Evolutionary conservation across 2,113 vertebrate species (phyloP).

Genomic region (Antechinus flavipes): DNA sequence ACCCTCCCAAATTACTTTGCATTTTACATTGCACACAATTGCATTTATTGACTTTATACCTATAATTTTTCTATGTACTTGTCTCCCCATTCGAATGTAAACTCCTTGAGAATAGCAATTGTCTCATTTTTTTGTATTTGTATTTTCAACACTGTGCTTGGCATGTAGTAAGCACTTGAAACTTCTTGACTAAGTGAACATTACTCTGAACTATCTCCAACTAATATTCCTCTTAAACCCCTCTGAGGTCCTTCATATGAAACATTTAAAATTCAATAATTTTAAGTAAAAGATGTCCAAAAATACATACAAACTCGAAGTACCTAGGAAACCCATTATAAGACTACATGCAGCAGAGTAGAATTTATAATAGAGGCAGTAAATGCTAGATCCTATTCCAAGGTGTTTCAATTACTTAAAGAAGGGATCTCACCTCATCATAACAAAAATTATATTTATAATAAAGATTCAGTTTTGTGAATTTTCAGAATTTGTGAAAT

Average conservation of each 20-base stretch:
- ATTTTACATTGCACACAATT: neutral
- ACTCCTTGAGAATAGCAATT: neutral
- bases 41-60: neutral
- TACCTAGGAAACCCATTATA: neutral
- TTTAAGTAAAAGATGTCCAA: neutral
- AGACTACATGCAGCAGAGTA: neutral
- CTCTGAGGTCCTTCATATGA: neutral
- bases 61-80: neutral
- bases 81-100: neutral
- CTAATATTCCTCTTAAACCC: neutral
- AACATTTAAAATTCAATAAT: neutral
- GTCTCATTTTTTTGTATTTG: neutral
- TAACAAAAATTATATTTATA: neutral
- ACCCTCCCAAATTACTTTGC: neutral
- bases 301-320: neutral
- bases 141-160: neutral
- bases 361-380: neutral
- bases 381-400: neutral
- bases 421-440: neutral
- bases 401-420: neutral
- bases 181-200: neutral
- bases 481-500: neutral
- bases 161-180: neutral
- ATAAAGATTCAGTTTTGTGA: neutral
- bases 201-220: neutral